Evolutionary conservation across 2,888 invertebrate genomes (phyloP).

Genomic region (Aspidiotus rigidus): DNA sequence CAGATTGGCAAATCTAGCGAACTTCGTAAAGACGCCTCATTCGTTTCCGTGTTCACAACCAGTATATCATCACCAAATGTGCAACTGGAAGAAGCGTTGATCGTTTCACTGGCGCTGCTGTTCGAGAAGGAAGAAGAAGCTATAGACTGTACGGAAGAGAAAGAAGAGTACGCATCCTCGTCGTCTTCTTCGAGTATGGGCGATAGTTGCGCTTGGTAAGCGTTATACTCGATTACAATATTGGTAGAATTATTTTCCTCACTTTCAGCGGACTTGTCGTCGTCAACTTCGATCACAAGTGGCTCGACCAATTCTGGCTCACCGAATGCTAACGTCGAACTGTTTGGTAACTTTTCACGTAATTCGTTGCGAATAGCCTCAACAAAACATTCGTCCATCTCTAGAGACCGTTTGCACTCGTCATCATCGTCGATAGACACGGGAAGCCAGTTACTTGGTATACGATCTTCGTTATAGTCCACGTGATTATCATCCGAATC

Average conservation of each 20-base stretch:
- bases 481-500: not conserved
- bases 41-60: conserved; percentile 44
- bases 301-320: conserved; percentile 36
- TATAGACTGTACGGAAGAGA: conserved; percentile 19
- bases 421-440: conserved; percentile 22
- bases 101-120: not conserved
- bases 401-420: conserved; percentile 24
- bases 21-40: conserved; percentile 43
- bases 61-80: conserved; percentile 12
- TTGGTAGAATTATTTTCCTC: conserved; percentile 37
- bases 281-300: conserved; percentile 40
- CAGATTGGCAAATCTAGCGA: not conserved
- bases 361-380: conserved; percentile 59
- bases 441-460: conserved; percentile 7
- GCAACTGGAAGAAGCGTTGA: not conserved
- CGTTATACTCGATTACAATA: conserved; percentile 45
- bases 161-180: not conserved
- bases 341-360: conserved; percentile 55
- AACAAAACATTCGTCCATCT: conserved; percentile 21
- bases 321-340: conserved; percentile 38
- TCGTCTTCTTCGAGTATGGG: conserved; percentile 54
- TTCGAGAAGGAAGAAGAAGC: not conserved
- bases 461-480: not conserved
- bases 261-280: conserved; percentile 37
- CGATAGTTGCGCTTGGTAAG: conserved; percentile 51